A percentile compares a stretch with the other conserved stretches of the same genome.
Conservation (phyloP, 2,113 vertebrate species). For the Macquaria ambigua region DNA sequence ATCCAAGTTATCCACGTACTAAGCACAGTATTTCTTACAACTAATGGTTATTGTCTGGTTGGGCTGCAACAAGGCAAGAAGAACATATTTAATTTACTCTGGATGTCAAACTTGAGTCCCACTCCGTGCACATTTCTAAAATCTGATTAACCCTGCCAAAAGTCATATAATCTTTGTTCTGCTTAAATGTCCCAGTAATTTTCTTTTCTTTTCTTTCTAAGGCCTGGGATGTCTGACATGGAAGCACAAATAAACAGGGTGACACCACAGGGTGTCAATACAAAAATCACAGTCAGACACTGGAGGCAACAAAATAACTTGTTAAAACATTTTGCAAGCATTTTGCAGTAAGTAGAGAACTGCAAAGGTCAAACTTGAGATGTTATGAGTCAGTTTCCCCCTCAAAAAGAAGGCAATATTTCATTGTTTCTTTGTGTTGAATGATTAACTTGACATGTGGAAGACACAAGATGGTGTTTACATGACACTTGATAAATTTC, state of each 20-base stretch:
- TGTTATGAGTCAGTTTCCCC: conserved; percentile 52
- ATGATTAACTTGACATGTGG: conserved; percentile 43
- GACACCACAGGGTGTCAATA: conserved; percentile 58
- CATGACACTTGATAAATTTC: conserved; percentile 4
- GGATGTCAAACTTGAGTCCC: background rate
- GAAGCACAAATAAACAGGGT: conserved; percentile 58
- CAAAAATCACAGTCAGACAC: conserved; percentile 65
- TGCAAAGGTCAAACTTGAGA: conserved; percentile 75
- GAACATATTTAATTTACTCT: background rate
- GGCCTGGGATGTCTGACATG: conserved; percentile 68
- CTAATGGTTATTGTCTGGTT: background rate
- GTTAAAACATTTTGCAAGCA: conserved; percentile 86
- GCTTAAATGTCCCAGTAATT: background rate
- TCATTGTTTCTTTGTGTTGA: conserved; percentile 41
- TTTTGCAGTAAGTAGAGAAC: conserved; percentile 78
- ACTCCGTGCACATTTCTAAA: background rate
- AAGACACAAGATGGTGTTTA: conserved; percentile 36
- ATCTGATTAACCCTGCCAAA: background rate
- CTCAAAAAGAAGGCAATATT: conserved; percentile 49
- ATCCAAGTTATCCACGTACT: background rate
- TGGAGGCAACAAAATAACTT: conserved; percentile 62
- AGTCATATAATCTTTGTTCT: background rate
- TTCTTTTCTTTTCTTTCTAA: background rate
- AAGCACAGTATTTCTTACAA: background rate
- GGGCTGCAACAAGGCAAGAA: conserved; percentile 10